Percentiles rank a stretch among this genome's conserved stretches.
Evolutionary conservation across 1,140 invertebrate species (phyloP).

Genomic region (Wasmannia auropunctata): DNA sequence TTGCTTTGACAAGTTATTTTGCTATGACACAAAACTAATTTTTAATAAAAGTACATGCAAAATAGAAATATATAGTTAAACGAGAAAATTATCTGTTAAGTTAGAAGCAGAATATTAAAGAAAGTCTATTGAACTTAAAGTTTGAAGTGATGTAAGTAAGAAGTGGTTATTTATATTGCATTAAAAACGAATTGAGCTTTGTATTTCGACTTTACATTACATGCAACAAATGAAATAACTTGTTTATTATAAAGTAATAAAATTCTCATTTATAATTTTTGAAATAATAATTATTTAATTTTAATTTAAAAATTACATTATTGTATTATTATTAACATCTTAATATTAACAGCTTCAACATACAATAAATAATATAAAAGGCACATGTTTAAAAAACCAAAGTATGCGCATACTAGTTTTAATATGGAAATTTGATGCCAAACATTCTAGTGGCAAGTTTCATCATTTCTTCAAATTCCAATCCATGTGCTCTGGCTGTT

Average conservation of each 20-base stretch:
- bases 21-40: neutral
- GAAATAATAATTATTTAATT: neutral
- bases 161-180: neutral
- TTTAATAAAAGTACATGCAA: neutral
- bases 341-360: neutral
- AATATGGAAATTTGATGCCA: constrained; percentile 45
- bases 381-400: neutral
- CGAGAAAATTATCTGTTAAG: too few species aligned
- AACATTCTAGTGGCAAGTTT: constrained; percentile 36
- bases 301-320: neutral
- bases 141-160: too few species aligned
- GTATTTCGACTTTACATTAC: neutral
- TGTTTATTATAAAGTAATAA: neutral
- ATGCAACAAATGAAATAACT: neutral
- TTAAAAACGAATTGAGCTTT: neutral
- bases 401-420: neutral
- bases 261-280: neutral
- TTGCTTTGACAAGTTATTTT: neutral
- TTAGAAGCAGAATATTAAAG: neutral
- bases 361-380: neutral
- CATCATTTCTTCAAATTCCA: constrained; percentile 4
- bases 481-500: constrained; percentile 41
- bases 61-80: neutral
- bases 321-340: neutral
- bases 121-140: neutral